Conservation (phyloP, 1,140 invertebrate species). For the Drosophila punjabiensis region DNA sequence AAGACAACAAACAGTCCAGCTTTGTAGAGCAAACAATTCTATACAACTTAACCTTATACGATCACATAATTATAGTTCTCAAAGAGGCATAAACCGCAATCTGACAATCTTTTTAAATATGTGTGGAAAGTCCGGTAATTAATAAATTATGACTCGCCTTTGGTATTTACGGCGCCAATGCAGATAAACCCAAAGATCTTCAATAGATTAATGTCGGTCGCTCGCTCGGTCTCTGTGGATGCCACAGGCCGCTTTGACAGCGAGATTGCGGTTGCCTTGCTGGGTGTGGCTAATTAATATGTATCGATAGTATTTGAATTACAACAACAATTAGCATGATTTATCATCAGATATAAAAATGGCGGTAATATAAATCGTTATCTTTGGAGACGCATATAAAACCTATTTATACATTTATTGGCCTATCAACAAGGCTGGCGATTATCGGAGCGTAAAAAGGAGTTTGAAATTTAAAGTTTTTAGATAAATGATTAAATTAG, state of each 20-base stretch:
- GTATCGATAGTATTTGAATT: conserved; percentile 79
- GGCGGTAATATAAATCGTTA: conserved; percentile 62
- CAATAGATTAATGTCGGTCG: conserved; percentile 63
- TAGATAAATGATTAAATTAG: background rate
- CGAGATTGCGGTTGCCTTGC: conserved; percentile 40
- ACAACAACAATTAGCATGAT: conserved; percentile 80
- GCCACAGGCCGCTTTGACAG: conserved; percentile 46
- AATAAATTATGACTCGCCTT: conserved; percentile 77
- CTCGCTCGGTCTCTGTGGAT: conserved; percentile 28
- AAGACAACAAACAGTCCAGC: conserved; percentile 1
- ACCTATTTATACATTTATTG: conserved; percentile 63
- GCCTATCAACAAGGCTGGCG: conserved; percentile 56
- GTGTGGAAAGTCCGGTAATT: conserved; percentile 79
- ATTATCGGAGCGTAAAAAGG: conserved; percentile 28
- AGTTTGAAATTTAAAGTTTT: background rate
- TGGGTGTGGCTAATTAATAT: conserved; percentile 79
- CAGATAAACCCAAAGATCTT: conserved; percentile 70
- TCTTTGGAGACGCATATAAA: conserved; percentile 32
- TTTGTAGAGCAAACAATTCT: conserved; percentile 12
- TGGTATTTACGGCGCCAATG: conserved; percentile 77
- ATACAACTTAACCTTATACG: conserved; percentile 14
- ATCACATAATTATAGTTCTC: conserved; percentile 44
- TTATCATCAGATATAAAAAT: conserved; percentile 64
- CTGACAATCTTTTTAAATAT: conserved; percentile 53
- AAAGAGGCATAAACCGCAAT: conserved; percentile 50